Evolutionary conservation across 2,113 vertebrate species (phyloP).

Genomic region (Monarcha castaneiventris): DNA sequence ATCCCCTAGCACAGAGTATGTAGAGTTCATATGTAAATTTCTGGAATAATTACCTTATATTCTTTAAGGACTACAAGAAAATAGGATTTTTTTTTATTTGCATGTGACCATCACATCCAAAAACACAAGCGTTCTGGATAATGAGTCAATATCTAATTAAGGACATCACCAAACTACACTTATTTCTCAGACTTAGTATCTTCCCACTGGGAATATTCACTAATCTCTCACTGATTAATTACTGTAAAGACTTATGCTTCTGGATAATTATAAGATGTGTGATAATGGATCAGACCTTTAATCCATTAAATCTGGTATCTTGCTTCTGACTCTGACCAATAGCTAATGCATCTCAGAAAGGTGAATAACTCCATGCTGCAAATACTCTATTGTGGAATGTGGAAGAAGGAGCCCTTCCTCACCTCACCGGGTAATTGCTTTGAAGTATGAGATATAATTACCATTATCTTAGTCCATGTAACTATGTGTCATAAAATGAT

Average conservation of each 20-base stretch:
- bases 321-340: constrained; percentile 61
- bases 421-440: constrained; percentile 51
- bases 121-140: background rate
- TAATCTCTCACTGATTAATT: constrained; percentile 71
- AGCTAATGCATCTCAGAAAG: constrained; percentile 56
- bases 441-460: constrained; percentile 65
- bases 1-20: background rate
- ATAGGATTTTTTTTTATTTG: background rate
- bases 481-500: constrained; percentile 60
- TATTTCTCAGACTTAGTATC: constrained; percentile 62
- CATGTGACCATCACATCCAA: background rate
- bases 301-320: constrained; percentile 66
- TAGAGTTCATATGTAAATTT: background rate
- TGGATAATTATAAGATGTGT: constrained; percentile 68
- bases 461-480: constrained; percentile 60
- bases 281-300: constrained; percentile 70
- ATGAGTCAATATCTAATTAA: constrained; percentile 66
- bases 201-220: constrained; percentile 67
- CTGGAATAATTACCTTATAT: background rate
- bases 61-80: background rate
- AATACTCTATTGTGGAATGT: constrained; percentile 36
- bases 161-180: constrained; percentile 62
- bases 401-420: constrained; percentile 52
- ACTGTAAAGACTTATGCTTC: constrained; percentile 68
- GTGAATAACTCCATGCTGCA: constrained; percentile 54